Evolutionary conservation across 1,140 invertebrate genomes (phyloP).

Genomic region (Platyscapa corneri): DNA sequence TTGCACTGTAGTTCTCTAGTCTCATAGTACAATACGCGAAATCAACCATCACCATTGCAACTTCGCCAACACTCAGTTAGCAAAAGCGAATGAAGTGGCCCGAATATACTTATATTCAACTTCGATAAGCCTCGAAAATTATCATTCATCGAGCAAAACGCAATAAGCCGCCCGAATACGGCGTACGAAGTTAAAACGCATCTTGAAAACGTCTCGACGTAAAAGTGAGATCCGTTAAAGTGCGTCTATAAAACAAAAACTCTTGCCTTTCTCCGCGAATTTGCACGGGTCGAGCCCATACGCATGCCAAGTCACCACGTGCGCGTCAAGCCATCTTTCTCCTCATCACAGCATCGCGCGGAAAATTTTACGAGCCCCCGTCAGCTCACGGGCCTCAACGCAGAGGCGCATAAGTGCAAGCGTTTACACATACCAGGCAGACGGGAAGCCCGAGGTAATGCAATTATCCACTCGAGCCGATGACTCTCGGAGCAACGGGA

Average conservation of each 20-base stretch:
- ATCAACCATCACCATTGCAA: no score
- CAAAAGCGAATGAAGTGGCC: background rate
- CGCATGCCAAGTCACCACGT: background rate
- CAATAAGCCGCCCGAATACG: background rate
- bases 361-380: constrained; percentile 37
- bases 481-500: background rate
- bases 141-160: background rate
- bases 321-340: background rate
- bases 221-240: constrained; percentile 36
- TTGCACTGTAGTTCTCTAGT: background rate
- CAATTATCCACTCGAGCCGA: constrained; percentile 36
- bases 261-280: background rate
- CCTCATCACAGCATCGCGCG: background rate
- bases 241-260: constrained; percentile 17
- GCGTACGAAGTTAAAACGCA: background rate
- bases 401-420: background rate
- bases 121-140: background rate
- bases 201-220: background rate
- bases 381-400: background rate
- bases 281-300: background rate
- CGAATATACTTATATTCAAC: background rate
- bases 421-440: background rate
- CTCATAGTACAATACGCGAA: no score
- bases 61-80: background rate
- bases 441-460: background rate